These are phyloP conservation scores for Trichacis sp. DNA, from an alignment of 2,888 invertebrate species.

Conservation along the genomic window DNA sequence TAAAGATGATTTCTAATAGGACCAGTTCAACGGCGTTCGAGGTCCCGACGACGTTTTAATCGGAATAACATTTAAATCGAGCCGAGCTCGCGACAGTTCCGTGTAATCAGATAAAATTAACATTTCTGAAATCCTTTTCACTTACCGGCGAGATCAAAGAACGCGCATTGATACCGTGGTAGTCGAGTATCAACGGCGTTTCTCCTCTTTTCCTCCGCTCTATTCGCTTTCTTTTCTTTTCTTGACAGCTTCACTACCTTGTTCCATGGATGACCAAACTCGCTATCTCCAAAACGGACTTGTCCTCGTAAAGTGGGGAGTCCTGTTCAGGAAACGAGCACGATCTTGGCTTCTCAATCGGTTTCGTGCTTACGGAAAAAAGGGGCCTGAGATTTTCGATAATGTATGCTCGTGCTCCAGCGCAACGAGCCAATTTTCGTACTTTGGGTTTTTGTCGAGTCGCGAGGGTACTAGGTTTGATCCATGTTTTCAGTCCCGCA, in stretches of 20 bases:
- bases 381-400: slow-evolving; percentile 26
- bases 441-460: too few relatives aligned
- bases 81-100: slow-evolving; percentile 45
- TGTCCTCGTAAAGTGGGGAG: slow-evolving; percentile 57
- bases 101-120: slow-evolving; percentile 48
- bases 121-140: slow-evolving; percentile 46
- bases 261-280: slow-evolving; percentile 47
- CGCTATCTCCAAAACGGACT: slow-evolving; percentile 53
- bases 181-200: slow-evolving; percentile 49
- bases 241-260: slow-evolving; percentile 60
- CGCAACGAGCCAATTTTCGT: slow-evolving; percentile 20
- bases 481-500: too few relatives aligned
- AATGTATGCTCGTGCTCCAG: slow-evolving; percentile 32
- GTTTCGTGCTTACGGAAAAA: slow-evolving; percentile 45
- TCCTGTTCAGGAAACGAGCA: slow-evolving; percentile 56
- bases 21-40: slow-evolving; percentile 27
- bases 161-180: slow-evolving; percentile 51
- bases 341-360: slow-evolving; percentile 53
- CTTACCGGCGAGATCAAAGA: slow-evolving; percentile 55
- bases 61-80: slow-evolving; percentile 46
- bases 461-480: too few relatives aligned
- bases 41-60: slow-evolving; percentile 39
- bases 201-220: slow-evolving; percentile 34
- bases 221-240: slow-evolving; percentile 51
- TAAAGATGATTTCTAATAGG: slow-evolving; percentile 40